Percentiles rank a stretch among this genome's conserved stretches.
Evolutionary conservation across 2,113 vertebrate species (phyloP).

Genomic region (Anolis sagrei): DNA sequence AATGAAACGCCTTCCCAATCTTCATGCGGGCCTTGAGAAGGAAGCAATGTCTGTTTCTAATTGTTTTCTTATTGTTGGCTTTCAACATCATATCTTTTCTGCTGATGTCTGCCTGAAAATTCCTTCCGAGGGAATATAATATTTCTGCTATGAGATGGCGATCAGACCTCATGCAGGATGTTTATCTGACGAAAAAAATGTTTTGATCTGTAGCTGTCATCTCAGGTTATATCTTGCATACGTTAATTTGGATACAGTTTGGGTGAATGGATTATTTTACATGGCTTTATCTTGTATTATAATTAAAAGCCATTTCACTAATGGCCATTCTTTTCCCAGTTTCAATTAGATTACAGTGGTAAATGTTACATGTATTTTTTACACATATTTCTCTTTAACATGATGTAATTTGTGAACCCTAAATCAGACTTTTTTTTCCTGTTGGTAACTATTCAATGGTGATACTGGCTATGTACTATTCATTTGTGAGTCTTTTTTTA

Average conservation of each 20-base stretch:
- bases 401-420: conserved; percentile 50
- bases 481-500: conserved; percentile 6
- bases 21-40: conserved; percentile 57
- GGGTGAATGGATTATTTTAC: conserved; percentile 62
- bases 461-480: neutral
- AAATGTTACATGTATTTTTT: conserved; percentile 55
- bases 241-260: conserved; percentile 55
- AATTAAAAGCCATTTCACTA: conserved; percentile 60
- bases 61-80: conserved; percentile 75
- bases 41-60: conserved; percentile 72
- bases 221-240: conserved; percentile 43
- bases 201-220: conserved; percentile 67
- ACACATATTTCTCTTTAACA: neutral
- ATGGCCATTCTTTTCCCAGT: conserved; percentile 37
- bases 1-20: conserved; percentile 61
- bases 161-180: conserved; percentile 62
- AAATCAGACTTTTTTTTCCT: conserved; percentile 36
- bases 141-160: conserved; percentile 67
- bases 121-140: conserved; percentile 55
- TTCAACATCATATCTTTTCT: conserved; percentile 72
- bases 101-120: conserved; percentile 68
- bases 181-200: conserved; percentile 66
- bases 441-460: neutral
- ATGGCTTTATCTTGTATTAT: conserved; percentile 46
- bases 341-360: conserved; percentile 53